phyloP scores from a whole-genome alignment of 2,888 invertebrate species.

The Unio delphinus region DNA sequence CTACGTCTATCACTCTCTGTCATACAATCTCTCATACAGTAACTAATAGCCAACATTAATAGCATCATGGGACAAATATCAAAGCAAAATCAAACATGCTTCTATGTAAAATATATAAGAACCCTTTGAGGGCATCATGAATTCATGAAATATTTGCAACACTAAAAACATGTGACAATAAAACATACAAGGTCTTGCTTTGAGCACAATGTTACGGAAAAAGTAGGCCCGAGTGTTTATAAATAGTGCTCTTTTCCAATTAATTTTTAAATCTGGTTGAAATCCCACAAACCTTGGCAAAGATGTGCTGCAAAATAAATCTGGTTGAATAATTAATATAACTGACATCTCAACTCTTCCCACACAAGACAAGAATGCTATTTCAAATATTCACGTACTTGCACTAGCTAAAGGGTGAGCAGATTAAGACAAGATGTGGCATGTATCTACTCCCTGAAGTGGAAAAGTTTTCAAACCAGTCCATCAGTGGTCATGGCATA shows the following conservation, averaged over 20 bases:
- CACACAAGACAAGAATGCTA: slow-evolving; percentile 84
- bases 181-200: background rate
- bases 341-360: slow-evolving; percentile 50
- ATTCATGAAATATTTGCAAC: background rate
- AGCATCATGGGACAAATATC: too few species aligned
- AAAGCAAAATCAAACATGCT: too few species aligned
- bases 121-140: background rate
- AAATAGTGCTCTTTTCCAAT: slow-evolving; percentile 89
- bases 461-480: background rate
- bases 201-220: background rate
- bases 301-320: too few species aligned
- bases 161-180: background rate
- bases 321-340: too few species aligned
- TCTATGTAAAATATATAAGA: too few species aligned
- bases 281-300: too few species aligned
- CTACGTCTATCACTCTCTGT: too few species aligned
- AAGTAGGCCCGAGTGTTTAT: slow-evolving; percentile 83
- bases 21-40: too few species aligned
- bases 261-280: slow-evolving; percentile 79
- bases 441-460: background rate
- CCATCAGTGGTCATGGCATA: slow-evolving; percentile 7
- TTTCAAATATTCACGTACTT: slow-evolving; percentile 57
- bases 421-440: slow-evolving; percentile 28
- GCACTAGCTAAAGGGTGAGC: slow-evolving; percentile 63
- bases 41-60: too few species aligned